Base-by-base conservation (phyloP, 2,888 invertebrate species). In the Platycheirus rosarum region DNA sequence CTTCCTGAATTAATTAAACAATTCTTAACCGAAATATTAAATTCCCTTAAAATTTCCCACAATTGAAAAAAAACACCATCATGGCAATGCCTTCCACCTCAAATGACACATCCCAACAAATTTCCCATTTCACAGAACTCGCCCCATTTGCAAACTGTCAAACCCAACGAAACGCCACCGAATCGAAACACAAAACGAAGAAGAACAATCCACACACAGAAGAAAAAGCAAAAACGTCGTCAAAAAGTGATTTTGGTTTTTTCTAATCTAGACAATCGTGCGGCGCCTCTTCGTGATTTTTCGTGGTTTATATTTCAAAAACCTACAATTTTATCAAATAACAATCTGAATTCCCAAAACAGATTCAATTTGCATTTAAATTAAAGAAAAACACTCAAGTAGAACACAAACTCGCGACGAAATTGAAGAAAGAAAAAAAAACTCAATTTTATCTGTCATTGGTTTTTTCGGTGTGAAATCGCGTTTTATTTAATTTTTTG, bases 201-300 rank as follows among this genome's bases (percentile, higher is more conserved):
- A 77, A 71, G 82, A 82, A 76, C 66, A 46, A 48, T 6, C 5
- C 8, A 60, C 48, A 49, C n/a, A n/a, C n/a, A n/a, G n/a, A n/a
- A n/a, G 20, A 46, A 49, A 77, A 82, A 82, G 63, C 46, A 76
- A 76, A 57, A 82, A 77, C 82, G 66, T 82, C 77, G 82, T 71
- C 82, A 65, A 73, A 82, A 82, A 77, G 60, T 44, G 29, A 29
- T 16, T 60, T 71, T 51, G 66, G 76, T 82, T 71, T 82, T 82
- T 82, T 77, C 71, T 71, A 57, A 57, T 57, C 46, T 62, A 60
- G 55, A 49, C 14, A 73, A 73, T 82, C 63, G 77, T 82, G 77
- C 77, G 82, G 82, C 73, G n/a, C 66, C 76, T 68, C 71, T 76
- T 82, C 71, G 60, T 57, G 82, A 66, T 73, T 73, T 76, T 77